Percentiles rank a stretch among this genome's conserved stretches.
These are phyloP conservation scores for Ischnura elegans DNA, from an alignment of 2,888 invertebrate genomes.

Conservation along the genomic window DNA sequence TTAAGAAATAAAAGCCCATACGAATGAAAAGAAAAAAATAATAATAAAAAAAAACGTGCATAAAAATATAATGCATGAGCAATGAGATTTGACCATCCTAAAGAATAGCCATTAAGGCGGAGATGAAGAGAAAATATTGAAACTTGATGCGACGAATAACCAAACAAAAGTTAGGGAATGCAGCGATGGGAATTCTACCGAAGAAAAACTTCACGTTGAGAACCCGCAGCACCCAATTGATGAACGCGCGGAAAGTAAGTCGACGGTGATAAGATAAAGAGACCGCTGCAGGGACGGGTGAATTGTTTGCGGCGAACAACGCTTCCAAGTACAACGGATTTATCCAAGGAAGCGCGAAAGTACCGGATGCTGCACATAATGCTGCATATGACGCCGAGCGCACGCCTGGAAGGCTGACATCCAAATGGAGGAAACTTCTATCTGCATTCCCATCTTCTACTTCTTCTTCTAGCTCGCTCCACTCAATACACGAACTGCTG, in stretches of 20 bases:
- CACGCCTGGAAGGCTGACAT: background rate
- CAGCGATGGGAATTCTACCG: background rate
- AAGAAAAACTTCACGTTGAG: no score
- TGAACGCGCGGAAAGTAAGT: background rate
- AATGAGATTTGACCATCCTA: background rate
- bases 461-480: background rate
- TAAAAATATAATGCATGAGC: background rate
- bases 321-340: background rate
- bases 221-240: no score
- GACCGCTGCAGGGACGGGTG: no score
- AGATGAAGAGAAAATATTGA: background rate
- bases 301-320: background rate
- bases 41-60: background rate
- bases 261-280: background rate
- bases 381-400: background rate
- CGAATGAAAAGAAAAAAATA: background rate
- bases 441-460: background rate
- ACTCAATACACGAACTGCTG: conserved; percentile 11
- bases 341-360: background rate
- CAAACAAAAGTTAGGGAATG: background rate
- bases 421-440: background rate
- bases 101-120: background rate
- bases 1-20: background rate
- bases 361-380: background rate
- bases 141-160: background rate